These are phyloP conservation scores for Otolemur garnettii DNA, from an alignment of 2,113 vertebrate species.

Conservation along the genomic window DNA sequence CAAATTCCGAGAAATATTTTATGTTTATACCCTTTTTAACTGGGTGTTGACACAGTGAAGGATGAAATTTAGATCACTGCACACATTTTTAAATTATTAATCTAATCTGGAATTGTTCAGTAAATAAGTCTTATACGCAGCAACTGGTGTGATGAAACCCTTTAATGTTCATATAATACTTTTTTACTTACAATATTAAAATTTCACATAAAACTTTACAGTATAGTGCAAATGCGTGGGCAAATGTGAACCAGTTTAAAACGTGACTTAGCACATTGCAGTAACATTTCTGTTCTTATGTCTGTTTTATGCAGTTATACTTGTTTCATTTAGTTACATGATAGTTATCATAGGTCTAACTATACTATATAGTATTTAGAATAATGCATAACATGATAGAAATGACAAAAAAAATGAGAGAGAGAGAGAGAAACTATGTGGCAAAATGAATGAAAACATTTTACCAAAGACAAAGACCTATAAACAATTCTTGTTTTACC, in stretches of 20 bases:
- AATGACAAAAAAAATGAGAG: not conserved
- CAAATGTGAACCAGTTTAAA: conserved; percentile 1
- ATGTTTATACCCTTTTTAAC: not conserved
- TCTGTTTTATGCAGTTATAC: not conserved
- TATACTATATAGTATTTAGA: not conserved
- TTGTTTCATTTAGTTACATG: not conserved
- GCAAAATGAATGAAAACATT: conserved; percentile 14
- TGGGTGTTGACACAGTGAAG: not conserved
- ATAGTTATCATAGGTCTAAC: not conserved
- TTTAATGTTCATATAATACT: not conserved
- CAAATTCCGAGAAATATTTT: conserved; percentile 18
- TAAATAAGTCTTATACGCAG: not conserved
- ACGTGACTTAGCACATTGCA: not conserved
- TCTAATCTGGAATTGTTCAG: conserved; percentile 4
- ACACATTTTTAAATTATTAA: not conserved
- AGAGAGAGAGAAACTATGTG: not conserved
- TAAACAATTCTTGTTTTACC: not conserved
- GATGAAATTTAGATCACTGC: not conserved
- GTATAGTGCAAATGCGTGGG: not conserved
- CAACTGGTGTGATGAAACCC: not conserved
- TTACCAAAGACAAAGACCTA: not conserved
- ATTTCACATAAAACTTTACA: conserved; percentile 9
- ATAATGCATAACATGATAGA: not conserved
- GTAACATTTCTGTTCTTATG: not conserved
- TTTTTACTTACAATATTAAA: not conserved